Percentiles rank a stretch among this genome's conserved stretches.
Conservation (phyloP, 2,888 invertebrate species). For the Operophtera brumata region DNA sequence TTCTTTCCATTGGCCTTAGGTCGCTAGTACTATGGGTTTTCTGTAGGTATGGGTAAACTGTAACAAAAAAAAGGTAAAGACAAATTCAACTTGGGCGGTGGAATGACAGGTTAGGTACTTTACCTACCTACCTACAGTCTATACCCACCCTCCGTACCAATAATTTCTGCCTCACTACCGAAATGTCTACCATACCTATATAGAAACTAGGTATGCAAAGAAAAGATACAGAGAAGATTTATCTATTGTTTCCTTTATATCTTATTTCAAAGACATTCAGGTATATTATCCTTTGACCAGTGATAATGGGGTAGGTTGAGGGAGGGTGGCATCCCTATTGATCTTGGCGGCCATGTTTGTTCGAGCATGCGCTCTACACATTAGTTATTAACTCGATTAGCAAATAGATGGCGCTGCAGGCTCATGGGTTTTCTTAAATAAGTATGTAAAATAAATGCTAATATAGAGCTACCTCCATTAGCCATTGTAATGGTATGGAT, state of each 20-base stretch:
- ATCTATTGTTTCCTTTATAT: conserved; percentile 39
- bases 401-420: conserved; percentile 66
- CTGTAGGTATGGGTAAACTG: too few relatives aligned
- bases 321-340: conserved; percentile 69
- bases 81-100: too few relatives aligned
- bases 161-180: conserved; percentile 27
- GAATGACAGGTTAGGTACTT: background rate
- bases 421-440: conserved; percentile 16
- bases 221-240: conserved; percentile 61
- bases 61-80: too few relatives aligned
- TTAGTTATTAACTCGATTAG: conserved; percentile 39
- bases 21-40: too few relatives aligned
- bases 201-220: conserved; percentile 45
- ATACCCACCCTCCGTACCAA: conserved; percentile 6
- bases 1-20: too few relatives aligned
- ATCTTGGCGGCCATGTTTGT: conserved; percentile 72
- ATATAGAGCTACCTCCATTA: too few relatives aligned
- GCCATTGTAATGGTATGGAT: too few relatives aligned
- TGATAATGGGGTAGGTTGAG: conserved; percentile 50
- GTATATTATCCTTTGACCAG: conserved; percentile 39
- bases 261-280: conserved; percentile 37
- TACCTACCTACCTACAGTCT: background rate
- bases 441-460: background rate
- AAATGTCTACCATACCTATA: conserved; percentile 34
- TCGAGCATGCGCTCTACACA: conserved; percentile 58